Conservation (phyloP, 2,888 invertebrate genomes). For the Ichneumoninae sp. region DNA sequence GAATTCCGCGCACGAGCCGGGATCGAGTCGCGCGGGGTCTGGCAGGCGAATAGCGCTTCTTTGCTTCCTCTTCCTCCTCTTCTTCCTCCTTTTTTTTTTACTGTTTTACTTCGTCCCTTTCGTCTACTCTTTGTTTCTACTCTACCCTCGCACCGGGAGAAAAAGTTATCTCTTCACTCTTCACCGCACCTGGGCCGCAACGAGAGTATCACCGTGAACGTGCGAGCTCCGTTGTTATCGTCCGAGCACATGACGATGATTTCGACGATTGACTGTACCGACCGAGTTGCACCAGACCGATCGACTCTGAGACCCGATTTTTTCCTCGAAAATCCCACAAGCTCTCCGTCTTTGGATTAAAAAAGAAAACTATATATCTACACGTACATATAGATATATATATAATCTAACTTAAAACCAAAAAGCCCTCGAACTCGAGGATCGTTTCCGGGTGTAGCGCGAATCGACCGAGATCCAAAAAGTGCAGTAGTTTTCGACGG, state of each 20-base stretch:
- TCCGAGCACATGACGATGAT: conserved; percentile 37
- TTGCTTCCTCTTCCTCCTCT: conserved; percentile 10
- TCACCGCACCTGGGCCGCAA: conserved; percentile 39
- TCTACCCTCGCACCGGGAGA: conserved; percentile 5
- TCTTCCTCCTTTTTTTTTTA: background rate
- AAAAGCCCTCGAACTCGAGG: too few species aligned
- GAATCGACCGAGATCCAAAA: too few species aligned
- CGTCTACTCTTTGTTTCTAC: conserved; percentile 12
- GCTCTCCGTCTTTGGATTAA: background rate
- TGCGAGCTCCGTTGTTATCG: conserved; percentile 14
- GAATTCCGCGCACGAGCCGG: conserved; percentile 52
- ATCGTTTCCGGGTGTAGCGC: too few species aligned
- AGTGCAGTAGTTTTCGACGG: too few species aligned
- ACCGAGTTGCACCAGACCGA: background rate
- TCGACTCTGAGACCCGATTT: background rate
- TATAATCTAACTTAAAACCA: too few species aligned
- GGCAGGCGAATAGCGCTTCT: conserved; percentile 31
- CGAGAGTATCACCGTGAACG: conserved; percentile 17
- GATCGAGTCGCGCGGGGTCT: conserved; percentile 44
- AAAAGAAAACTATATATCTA: background rate
- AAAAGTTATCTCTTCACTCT: conserved; percentile 35
- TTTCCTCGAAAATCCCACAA: background rate
- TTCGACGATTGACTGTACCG: background rate
- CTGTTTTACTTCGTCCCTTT: background rate
- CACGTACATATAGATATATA: background rate